Conservation (phyloP, 2,797 vertebrate species). For the Botia kubotai region DNA sequence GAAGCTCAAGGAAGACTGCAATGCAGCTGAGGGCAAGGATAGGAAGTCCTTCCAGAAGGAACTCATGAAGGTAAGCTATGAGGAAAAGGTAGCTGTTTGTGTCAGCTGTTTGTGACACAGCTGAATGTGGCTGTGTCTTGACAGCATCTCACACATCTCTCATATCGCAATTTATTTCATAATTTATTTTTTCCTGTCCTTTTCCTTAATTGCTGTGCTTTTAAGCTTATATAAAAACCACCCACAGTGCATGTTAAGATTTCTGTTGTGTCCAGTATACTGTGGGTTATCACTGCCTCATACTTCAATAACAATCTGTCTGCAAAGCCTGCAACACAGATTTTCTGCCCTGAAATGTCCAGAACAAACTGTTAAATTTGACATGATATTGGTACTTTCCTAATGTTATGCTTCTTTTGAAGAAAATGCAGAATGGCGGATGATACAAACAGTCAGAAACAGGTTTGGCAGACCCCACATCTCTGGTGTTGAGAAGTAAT, state of each 20-base stretch:
- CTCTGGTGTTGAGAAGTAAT: not conserved
- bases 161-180: not conserved
- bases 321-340: no score
- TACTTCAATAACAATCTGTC: no score
- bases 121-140: no score
- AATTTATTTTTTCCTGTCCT: no score
- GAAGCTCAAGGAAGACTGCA: constrained; percentile 96
- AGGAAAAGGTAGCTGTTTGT: not conserved
- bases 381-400: not conserved
- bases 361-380: not conserved
- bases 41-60: constrained; percentile 98
- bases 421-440: no score
- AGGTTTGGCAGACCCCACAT: not conserved
- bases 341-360: not conserved
- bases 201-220: no score
- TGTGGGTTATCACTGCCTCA: no score
- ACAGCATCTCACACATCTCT: not conserved
- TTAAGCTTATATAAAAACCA: no score
- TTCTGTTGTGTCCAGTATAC: not conserved
- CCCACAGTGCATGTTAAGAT: no score
- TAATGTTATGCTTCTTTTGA: not conserved
- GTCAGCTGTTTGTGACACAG: no score
- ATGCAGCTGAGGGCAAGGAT: constrained; percentile 86
- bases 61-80: constrained; percentile 87
- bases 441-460: not conserved